Base-by-base conservation (phyloP, 2,113 vertebrate genomes). In the Anhinga rufa region DNA sequence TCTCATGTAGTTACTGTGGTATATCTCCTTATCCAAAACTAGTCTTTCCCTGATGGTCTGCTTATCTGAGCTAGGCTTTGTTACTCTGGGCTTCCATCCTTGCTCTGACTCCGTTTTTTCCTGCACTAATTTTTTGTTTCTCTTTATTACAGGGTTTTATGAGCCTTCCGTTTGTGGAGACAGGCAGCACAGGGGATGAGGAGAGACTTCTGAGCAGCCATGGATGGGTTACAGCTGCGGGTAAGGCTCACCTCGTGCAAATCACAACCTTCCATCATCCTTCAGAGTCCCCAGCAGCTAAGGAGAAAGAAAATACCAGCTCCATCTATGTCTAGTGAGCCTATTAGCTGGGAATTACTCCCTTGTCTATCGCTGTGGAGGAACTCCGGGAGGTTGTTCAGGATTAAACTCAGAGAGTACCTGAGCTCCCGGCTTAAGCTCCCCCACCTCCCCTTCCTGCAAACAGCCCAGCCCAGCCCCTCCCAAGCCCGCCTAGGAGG, bases 141-240 rank as follows among this genome's bases (percentile, higher is more conserved):
- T 77, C 12, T 52, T 40, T 24, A 29, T 29, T 51, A 16, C 68
- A 90, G 71, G 60, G 11, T 36, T 57, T 86, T 71, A 26, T 14
- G 18, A 75, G 22, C 55, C 54, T 44, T 48, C 49, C 13, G 5
- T 48, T 76, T 49, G 57, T 55, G 81, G 57, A 64, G 14, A 29
- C 44, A 10, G 44, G 34, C 78, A 65, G 61, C 54, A 7, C 52
- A 32, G 28, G 29, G 57, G 17, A 79, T 60, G 71, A 89, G 77
- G 76, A 85, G 48, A 74, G 42, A 44, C 34, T n/a, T 54, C 51
- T 93, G 86, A 95, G 74, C 60, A 61, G 90, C 71, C 88, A 97
- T 97, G 97, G 97, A 97, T 10, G 61, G 90, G 20, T 32, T 97
- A 60, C 95, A 94, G 74, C 88, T 95, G 51, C 80, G 22, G 95